These are phyloP conservation scores for Ophonus ardosiacus DNA, from an alignment of 2,888 invertebrate species.

Conservation along the genomic window DNA sequence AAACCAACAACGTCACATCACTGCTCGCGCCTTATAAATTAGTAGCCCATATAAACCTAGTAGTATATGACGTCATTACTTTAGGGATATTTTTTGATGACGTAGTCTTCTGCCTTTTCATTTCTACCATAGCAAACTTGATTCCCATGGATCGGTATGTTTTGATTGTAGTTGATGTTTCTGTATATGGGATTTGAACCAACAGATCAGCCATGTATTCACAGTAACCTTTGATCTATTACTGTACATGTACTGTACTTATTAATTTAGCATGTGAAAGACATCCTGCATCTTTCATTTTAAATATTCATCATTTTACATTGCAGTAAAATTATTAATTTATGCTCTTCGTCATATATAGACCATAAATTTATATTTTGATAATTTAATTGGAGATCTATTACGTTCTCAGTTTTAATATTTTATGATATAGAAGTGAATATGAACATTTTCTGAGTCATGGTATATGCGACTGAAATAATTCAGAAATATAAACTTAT, in stretches of 20 bases:
- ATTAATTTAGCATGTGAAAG: slow-evolving; percentile 21
- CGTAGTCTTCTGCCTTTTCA: too few species aligned
- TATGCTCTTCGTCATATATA: neutral
- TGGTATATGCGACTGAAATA: neutral
- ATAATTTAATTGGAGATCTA: slow-evolving; percentile 8
- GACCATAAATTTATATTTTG: slow-evolving; percentile 1
- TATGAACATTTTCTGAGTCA: neutral
- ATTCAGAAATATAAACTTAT: neutral
- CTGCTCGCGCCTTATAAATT: too few species aligned
- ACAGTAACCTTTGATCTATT: neutral
- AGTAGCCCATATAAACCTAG: too few species aligned
- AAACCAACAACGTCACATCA: too few species aligned
- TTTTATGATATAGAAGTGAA: neutral
- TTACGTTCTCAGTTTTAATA: neutral
- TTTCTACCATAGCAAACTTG: neutral
- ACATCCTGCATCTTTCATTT: neutral
- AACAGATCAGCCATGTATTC: neutral
- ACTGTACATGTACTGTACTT: neutral
- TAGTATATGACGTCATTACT: too few species aligned
- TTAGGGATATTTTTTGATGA: too few species aligned
- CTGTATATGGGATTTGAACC: neutral
- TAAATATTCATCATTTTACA: slow-evolving; percentile 11
- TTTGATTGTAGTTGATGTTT: neutral
- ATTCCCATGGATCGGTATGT: neutral
- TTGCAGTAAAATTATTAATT: slow-evolving; percentile 20